Base-by-base conservation (phyloP, 2,888 invertebrate species). In the Polyommatus iphigenia region DNA sequence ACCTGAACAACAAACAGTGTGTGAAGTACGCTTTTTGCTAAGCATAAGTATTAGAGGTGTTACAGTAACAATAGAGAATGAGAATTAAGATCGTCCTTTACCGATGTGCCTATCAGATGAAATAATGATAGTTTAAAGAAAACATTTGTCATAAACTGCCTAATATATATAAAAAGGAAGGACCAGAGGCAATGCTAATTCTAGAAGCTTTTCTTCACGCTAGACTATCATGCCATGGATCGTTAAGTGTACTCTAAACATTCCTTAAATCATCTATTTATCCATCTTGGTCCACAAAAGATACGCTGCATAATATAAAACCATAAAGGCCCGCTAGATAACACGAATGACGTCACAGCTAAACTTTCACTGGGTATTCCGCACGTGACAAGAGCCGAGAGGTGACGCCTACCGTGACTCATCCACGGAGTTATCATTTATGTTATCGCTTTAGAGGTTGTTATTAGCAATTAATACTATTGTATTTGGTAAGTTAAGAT, bases 291-390 rank as follows among this genome's bases (percentile, higher is more conserved):
- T 15, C 50, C 50, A n/a, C n/a, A n/a, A n/a, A n/a, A n/a, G n/a
- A n/a, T n/a, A n/a, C n/a, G n/a, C n/a, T n/a, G 15, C 13, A 15
- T 7, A 54, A 18, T 18, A 54, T 54, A 54, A 54, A 54, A 54
- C 54, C 54, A 54, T 54, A 54, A 54, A 15, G 50, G 4, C 18
- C 10, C 50, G 50, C 50, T 18, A 46, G 46, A 54, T 54, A 54
- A 54, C 15, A 54, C 5, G 18, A 59, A 59, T 59, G 20, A 59
- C 59, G 20, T 59, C 20, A 59, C 20, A 59, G 10, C 3, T 20
- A 3, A 59, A 59, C 59, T 59, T 59, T 59, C 59, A 20, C 59
- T 59, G n/a, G 59, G 59, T 59, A 57, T 57, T 20, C 59, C 59
- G 57, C n/a, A n/a, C 57, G n/a, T 6, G 46, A 54, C 54, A 4